A percentile compares a stretch with the other conserved stretches of the same genome.
Evolutionary conservation across 2,113 vertebrate genomes (phyloP).

Genomic region (Cheirogaleus medius): DNA sequence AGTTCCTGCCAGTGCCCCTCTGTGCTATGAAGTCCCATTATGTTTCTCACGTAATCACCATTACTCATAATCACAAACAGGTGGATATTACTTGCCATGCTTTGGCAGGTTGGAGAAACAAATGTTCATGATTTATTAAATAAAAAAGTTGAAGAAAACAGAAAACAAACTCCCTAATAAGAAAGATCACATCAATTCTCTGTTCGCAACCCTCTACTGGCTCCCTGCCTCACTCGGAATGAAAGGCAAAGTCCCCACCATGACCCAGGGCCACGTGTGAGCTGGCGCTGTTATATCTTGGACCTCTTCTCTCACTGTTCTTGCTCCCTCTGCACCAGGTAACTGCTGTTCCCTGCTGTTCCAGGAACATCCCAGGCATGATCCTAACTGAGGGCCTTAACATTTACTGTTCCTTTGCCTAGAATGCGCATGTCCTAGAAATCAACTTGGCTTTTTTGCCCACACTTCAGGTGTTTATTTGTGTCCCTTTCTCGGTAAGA

Average conservation of each 20-base stretch:
- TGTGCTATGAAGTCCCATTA: background rate
- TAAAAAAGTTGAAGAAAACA: background rate
- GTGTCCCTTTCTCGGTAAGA: background rate
- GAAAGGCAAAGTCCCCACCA: background rate
- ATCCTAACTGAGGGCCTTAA: background rate
- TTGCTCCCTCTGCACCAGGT: background rate
- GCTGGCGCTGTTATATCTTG: accelerated
- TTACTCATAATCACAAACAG: background rate
- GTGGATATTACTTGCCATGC: background rate
- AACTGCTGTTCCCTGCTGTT: background rate
- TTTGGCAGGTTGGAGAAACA: background rate
- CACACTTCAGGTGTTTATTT: background rate
- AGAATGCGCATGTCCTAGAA: background rate
- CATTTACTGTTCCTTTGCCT: background rate
- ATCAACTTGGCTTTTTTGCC: background rate
- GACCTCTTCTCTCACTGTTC: background rate
- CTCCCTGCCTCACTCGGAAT: background rate
- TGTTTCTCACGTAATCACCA: background rate
- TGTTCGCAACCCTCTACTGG: background rate
- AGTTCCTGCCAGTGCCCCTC: background rate
- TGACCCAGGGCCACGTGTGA: accelerated
- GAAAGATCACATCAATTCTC: background rate
- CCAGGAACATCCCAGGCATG: background rate
- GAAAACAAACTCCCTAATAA: background rate
- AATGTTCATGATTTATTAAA: background rate